Evolutionary conservation across 2,797 vertebrate species (phyloP).

Genomic region (Gymnopithys bicolor): DNA sequence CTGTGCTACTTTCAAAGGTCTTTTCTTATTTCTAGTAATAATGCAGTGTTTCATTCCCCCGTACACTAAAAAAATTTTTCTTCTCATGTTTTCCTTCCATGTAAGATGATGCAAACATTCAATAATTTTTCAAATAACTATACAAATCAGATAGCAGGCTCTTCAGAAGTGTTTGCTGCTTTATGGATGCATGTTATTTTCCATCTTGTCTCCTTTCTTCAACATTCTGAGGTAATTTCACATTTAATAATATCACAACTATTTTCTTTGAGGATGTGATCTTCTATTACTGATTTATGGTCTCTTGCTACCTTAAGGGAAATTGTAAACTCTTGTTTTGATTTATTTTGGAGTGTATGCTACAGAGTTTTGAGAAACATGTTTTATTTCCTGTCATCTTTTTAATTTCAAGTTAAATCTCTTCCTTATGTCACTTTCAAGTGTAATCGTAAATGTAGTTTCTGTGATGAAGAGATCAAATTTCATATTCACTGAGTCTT

Average conservation of each 20-base stretch:
- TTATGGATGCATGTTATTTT: background rate
- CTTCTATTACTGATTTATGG: background rate
- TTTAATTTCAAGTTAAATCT: background rate
- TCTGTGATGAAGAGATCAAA: background rate
- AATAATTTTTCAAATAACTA: background rate
- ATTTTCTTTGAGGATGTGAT: background rate
- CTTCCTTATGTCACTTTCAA: background rate
- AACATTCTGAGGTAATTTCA: background rate
- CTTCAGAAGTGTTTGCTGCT: background rate
- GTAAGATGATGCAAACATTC: background rate
- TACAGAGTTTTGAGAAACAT: background rate
- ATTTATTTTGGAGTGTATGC: background rate
- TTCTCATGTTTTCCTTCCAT: background rate
- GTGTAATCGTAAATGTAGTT: background rate
- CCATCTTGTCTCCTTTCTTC: background rate
- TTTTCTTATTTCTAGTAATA: background rate
- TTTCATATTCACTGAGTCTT: background rate
- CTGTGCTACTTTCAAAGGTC: background rate
- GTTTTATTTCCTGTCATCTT: background rate
- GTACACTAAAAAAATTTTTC: background rate
- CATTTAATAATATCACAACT: background rate
- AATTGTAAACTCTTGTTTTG: background rate
- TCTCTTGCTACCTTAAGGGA: background rate
- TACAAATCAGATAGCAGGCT: background rate
- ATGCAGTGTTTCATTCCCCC: background rate